Evolutionary conservation across 2,113 vertebrate genomes (phyloP).

Genomic region (Xenopus tropicalis): UCB_Xtro_10.0 CM004443.2:130908501-130909000

Average conservation of each 20-base stretch:
- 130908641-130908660: not conserved
- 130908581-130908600: too few relatives aligned
- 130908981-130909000: conserved; percentile 30
- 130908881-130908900: conserved; percentile 41
- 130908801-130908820: conserved; percentile 30
- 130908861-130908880: conserved; percentile 41
- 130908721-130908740: conserved; percentile 25
- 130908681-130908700: conserved; percentile 21
- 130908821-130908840: conserved; percentile 39
- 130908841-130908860: conserved; percentile 42
- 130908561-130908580: too few relatives aligned
- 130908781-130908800: conserved; percentile 36
- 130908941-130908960: conserved; percentile 34
- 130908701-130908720: conserved; percentile 24
- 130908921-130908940: conserved; percentile 41
- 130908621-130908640: too few relatives aligned
- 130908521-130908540: too few relatives aligned
- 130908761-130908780: conserved; percentile 30
- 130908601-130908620: too few relatives aligned
- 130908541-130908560: too few relatives aligned
- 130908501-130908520: too few relatives aligned
- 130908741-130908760: conserved; percentile 34
- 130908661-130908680: conserved; percentile 14
- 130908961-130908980: conserved; percentile 31
- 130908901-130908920: conserved; percentile 34